Evolutionary conservation across 2,113 vertebrate genomes (phyloP).

Genomic region (Pseudorectes ferrugineus): DNA sequence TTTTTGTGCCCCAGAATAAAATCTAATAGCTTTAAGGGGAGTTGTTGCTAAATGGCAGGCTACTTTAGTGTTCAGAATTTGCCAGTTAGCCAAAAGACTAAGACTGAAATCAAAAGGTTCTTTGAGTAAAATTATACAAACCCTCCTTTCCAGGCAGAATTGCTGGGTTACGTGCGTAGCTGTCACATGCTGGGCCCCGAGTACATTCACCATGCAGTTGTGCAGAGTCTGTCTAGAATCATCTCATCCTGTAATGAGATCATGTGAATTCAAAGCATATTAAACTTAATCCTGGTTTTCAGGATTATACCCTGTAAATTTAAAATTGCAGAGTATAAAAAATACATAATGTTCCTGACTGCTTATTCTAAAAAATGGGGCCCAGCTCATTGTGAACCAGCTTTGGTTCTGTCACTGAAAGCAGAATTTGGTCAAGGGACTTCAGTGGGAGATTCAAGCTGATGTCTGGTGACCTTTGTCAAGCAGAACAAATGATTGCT

Average conservation of each 20-base stretch:
- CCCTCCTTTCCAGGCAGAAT: neutral
- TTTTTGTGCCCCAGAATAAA: neutral
- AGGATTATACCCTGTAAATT: constrained; percentile 26
- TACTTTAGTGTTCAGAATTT: neutral
- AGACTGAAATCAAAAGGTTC: neutral
- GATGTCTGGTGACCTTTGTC: constrained; percentile 31
- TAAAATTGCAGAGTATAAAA: neutral
- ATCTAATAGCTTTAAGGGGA: neutral
- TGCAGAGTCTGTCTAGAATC: neutral
- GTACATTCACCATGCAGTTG: neutral
- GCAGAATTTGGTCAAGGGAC: neutral
- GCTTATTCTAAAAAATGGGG: neutral
- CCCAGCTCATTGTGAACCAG: neutral
- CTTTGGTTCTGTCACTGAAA: neutral
- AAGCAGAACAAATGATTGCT: constrained; percentile 34
- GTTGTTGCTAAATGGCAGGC: neutral
- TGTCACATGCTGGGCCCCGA: neutral
- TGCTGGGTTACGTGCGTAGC: neutral
- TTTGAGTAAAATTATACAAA: neutral
- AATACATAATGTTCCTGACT: neutral
- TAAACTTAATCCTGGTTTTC: constrained; percentile 34
- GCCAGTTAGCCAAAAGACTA: neutral
- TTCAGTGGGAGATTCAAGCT: neutral
- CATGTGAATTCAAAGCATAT: neutral
- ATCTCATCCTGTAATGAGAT: constrained; percentile 2